Base-by-base conservation (phyloP, 1,140 invertebrate genomes). In the Pentalonia nigronervosa region DNA sequence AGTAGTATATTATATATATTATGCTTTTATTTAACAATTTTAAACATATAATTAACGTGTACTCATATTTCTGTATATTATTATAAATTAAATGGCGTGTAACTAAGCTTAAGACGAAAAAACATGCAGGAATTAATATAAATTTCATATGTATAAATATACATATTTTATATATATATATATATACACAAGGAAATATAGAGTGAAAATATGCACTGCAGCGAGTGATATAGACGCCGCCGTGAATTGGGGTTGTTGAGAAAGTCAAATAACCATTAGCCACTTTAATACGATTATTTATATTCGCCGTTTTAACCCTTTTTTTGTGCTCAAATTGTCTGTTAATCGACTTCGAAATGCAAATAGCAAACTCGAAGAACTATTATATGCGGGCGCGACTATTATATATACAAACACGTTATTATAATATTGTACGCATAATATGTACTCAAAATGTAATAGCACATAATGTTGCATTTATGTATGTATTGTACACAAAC, bases 211-310 rank as follows among this genome's bases (percentile, higher is more conserved):
- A 20, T 83, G 17, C 81, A 83, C 34, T 23, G 81, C 7, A 36
- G 30, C 21, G 7, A 83, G 8, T 45, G 45, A 47, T 34, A 87
- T 7, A 36, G 17, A 88, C 30, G 36, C n/a, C 30, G 36, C n/a
- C 20, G 86, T 21, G 84, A 17, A 50, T 50, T 47, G 47, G 86
- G 47, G 86, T 34, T 48, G 86, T 50, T 50, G 86, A 48, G 86
- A 88, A 47, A 88, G 86, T 88, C 86, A 50, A 88, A 48, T 50
- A 88, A 88, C 86, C 47, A 88, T 88, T 88, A 88, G 86, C 47
- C 86, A 88, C 86, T 88, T 88, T 88, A 88, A 88, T 34, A 45
- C 45, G 30, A 50, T 88, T 45, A 87, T 87, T 87, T 88, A 88
- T 34, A 88, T n/a, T 48, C n/a, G n/a, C 47, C 47, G 86, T 88